phyloP scores from a whole-genome alignment of 2,888 invertebrate genomes.

The Peribatodes rhomboidaria region DNA sequence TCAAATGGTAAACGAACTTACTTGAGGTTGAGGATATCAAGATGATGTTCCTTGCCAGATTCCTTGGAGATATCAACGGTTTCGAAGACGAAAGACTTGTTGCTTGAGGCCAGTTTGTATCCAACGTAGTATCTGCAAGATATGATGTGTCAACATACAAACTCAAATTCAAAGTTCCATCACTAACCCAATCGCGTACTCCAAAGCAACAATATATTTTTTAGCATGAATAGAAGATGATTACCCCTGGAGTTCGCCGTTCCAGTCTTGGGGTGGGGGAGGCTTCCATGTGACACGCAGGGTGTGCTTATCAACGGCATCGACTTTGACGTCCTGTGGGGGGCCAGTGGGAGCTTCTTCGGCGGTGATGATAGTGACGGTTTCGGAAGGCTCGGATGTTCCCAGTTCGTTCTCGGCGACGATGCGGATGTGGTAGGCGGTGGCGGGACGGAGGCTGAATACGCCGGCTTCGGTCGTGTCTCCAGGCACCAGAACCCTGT shows the following conservation, averaged over 20 bases:
- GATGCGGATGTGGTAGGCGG: conserved; percentile 96
- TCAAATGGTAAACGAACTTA: conserved; percentile 60
- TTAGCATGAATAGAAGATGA: neutral
- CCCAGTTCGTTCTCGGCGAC: conserved; percentile 98
- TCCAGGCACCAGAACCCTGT: conserved; percentile 94
- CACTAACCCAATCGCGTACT: neutral
- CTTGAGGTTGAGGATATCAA: conserved; percentile 93
- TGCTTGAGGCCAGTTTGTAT: conserved; percentile 93
- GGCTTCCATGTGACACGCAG: conserved; percentile 96
- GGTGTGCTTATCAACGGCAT: conserved; percentile 95
- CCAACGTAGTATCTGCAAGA: conserved; percentile 94
- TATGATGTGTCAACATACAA: neutral
- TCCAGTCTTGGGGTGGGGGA: conserved; percentile 95
- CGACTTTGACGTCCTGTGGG: conserved; percentile 93
- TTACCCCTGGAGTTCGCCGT: conserved; percentile 92
- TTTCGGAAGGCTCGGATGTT: conserved; percentile 96
- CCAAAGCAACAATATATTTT: neutral
- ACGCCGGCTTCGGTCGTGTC: conserved; percentile 96
- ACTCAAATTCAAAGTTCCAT: neutral
- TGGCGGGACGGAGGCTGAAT: conserved; percentile 95
- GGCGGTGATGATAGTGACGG: conserved; percentile 97
- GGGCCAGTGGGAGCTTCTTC: conserved; percentile 96
- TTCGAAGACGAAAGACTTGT: conserved; percentile 95
- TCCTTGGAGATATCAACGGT: conserved; percentile 96
- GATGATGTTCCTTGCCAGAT: conserved; percentile 95